phyloP scores from a whole-genome alignment of 2,888 invertebrate genomes.

The Drosophila kanekoi region DNA sequence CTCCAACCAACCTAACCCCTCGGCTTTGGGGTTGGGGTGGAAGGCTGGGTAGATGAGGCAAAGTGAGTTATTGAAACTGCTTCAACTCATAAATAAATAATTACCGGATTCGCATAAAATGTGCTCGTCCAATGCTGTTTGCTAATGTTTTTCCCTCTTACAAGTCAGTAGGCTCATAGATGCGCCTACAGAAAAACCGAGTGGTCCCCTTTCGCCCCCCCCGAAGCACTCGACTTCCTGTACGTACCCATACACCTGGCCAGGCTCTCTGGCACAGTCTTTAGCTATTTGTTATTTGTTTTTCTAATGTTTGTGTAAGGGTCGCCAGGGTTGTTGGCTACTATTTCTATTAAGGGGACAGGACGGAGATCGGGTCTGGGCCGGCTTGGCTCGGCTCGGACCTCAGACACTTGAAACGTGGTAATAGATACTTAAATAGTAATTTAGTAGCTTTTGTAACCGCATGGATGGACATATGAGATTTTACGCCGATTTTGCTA shows the following conservation, averaged over 20 bases:
- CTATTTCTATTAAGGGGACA: conserved; percentile 59
- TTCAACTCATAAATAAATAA: conserved; percentile 85
- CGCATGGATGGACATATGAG: conserved; percentile 76
- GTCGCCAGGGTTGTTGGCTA: conserved; percentile 44
- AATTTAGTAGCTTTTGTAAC: conserved; percentile 77
- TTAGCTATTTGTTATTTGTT: conserved; percentile 64
- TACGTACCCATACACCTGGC: conserved; percentile 35
- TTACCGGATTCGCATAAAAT: conserved; percentile 80
- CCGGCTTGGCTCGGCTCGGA: conserved; percentile 7
- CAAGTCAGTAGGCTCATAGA: conserved; percentile 29
- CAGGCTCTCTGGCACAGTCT: conserved; percentile 34
- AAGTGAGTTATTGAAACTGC: conserved; percentile 84
- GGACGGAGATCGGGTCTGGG: background rate
- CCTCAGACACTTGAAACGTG: conserved; percentile 68
- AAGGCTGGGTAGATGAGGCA: conserved; percentile 35
- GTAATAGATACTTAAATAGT: conserved; percentile 80
- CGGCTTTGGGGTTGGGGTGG: background rate
- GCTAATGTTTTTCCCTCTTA: conserved; percentile 56
- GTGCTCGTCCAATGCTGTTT: conserved; percentile 62
- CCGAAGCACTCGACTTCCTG: conserved; percentile 37
- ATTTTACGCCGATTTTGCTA: conserved; percentile 71
- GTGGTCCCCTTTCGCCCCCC: background rate
- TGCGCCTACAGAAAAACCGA: conserved; percentile 12
- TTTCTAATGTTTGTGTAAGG: conserved; percentile 59
- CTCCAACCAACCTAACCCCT: background rate